Evolutionary conservation across 1,140 invertebrate genomes (phyloP).

Genomic region (Brachystomella parvula): DNA sequence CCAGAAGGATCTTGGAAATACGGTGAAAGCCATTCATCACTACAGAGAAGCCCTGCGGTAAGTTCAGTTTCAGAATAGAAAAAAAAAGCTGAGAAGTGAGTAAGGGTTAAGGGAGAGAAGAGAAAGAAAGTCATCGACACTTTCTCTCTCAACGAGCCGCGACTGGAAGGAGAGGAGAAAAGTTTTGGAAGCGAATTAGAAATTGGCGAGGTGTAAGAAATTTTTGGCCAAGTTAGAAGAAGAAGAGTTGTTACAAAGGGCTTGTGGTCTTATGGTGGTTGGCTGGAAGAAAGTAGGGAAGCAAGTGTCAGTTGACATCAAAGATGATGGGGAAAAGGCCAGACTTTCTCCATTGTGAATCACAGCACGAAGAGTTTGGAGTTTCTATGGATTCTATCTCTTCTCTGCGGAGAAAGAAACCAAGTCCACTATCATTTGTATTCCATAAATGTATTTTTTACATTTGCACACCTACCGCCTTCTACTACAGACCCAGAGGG

Average conservation of each 20-base stretch:
- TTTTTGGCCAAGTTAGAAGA: too few species aligned
- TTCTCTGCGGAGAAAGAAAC: slow-evolving; percentile 14
- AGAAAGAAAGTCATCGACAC: neutral
- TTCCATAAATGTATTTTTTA: slow-evolving; percentile 25
- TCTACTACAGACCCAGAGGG: neutral
- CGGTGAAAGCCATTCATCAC: slow-evolving; percentile 63
- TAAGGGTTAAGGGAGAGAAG: neutral
- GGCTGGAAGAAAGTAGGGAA: slow-evolving; percentile 1
- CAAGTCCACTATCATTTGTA: slow-evolving; percentile 23
- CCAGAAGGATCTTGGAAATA: slow-evolving; percentile 61
- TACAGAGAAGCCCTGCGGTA: slow-evolving; percentile 73
- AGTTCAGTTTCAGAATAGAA: slow-evolving; percentile 39
- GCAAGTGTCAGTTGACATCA: slow-evolving; percentile 8
- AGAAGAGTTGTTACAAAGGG: too few species aligned
- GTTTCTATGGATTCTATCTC: neutral
- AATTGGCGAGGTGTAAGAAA: too few species aligned
- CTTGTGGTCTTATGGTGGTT: too few species aligned
- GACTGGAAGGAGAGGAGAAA: too few species aligned
- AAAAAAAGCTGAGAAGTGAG: neutral
- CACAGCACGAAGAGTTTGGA: slow-evolving; percentile 10
- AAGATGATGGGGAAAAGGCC: neutral
- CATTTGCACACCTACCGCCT: slow-evolving; percentile 24
- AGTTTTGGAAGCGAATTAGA: too few species aligned
- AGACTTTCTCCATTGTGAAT: slow-evolving; percentile 4
- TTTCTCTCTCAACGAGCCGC: too few species aligned